phyloP scores from a whole-genome alignment of 2,797 vertebrate species.

The Ptychobarbus kaznakovi region DNA sequence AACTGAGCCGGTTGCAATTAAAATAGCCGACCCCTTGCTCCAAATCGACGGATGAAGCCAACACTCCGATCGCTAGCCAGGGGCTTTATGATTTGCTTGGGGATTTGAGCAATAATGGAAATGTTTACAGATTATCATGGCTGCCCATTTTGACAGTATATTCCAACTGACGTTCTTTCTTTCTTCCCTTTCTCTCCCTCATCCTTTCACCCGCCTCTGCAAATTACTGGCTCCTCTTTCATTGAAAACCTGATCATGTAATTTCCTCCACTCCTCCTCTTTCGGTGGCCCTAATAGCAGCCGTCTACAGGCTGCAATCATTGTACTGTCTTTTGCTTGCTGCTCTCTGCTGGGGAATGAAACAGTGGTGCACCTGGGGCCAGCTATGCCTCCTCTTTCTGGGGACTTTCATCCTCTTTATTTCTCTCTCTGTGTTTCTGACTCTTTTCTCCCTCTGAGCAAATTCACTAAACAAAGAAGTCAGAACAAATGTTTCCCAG shows the following conservation, averaged over 20 bases:
- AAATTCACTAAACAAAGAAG: constrained; percentile 35
- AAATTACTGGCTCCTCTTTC: constrained; percentile 55
- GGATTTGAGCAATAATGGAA: constrained; percentile 52
- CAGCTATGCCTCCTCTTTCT: not conserved
- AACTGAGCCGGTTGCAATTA: constrained; percentile 56
- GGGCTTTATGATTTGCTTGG: constrained; percentile 57
- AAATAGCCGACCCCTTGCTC: constrained; percentile 39
- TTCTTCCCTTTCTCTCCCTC: not conserved
- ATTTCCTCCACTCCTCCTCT: constrained; percentile 37
- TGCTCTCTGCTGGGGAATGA: constrained; percentile 34
- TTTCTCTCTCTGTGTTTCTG: constrained; percentile 23
- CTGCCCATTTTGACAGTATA: constrained; percentile 29
- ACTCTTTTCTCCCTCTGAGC: constrained; percentile 32
- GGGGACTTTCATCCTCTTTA: constrained; percentile 35
- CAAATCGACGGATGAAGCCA: not conserved
- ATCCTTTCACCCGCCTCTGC: constrained; percentile 38
- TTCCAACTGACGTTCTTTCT: constrained; percentile 25
- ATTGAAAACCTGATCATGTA: constrained; percentile 60
- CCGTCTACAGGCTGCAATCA: constrained; percentile 58
- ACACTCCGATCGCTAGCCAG: constrained; percentile 31
- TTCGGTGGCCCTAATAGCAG: constrained; percentile 58
- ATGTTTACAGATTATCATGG: constrained; percentile 42
- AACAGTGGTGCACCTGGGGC: constrained; percentile 51
- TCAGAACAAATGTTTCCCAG: constrained; percentile 50
- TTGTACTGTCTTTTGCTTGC: constrained; percentile 29